These are phyloP conservation scores for Epirrhoe alternata DNA, from an alignment of 2,888 invertebrate genomes.

Conservation along the genomic window DNA sequence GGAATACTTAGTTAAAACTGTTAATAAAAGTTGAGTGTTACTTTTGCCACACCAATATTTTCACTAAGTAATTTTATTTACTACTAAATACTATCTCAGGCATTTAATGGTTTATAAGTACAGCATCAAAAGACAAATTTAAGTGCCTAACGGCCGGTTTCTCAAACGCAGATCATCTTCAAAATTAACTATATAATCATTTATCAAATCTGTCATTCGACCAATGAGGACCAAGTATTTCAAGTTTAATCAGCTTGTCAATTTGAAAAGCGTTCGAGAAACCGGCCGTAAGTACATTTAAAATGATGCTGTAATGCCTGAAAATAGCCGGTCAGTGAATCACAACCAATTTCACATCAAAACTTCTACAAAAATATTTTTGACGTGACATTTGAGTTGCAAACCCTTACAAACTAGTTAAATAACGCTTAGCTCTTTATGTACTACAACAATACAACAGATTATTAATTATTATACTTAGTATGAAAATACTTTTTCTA, in stretches of 20 bases:
- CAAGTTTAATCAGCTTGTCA: no score
- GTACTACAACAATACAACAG: slow-evolving; percentile 43
- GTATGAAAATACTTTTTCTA: slow-evolving; percentile 43
- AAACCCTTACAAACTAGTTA: slow-evolving; percentile 24
- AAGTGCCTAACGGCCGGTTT: no score
- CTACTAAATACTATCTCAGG: no score
- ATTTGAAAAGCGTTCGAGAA: no score
- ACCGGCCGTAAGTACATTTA: no score
- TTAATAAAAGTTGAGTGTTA: slow-evolving; percentile 9
- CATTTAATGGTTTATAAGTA: no score
- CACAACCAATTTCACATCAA: background rate
- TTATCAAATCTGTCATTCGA: no score
- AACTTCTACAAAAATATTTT: background rate
- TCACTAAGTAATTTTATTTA: background rate
- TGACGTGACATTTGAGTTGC: background rate
- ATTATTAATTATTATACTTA: slow-evolving; percentile 22
- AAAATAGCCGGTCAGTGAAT: background rate
- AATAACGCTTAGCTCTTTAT: slow-evolving; percentile 32
- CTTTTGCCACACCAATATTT: background rate
- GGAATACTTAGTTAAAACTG: slow-evolving; percentile 21
- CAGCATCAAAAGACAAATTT: no score
- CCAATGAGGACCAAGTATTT: background rate
- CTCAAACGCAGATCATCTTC: no score
- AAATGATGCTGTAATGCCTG: background rate
- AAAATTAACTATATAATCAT: no score